phyloP scores from a whole-genome alignment of 2,888 invertebrate species.

The Melanostoma scalare region DNA sequence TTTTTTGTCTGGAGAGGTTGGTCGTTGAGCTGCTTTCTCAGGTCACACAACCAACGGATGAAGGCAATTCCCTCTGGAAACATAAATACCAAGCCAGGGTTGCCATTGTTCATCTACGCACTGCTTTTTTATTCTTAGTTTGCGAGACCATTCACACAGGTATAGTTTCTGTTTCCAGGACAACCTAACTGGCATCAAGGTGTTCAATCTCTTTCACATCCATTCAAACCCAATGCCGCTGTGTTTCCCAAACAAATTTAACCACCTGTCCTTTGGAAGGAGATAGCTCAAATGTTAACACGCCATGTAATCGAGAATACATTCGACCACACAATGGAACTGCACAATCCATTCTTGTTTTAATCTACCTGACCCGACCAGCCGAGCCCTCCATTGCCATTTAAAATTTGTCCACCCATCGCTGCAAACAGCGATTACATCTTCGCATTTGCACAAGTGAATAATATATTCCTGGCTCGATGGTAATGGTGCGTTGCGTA shows the following conservation, averaged over 20 bases:
- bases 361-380: slow-evolving; percentile 31
- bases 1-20: no score
- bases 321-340: slow-evolving; percentile 44
- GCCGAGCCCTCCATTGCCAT: neutral
- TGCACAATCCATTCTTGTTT: slow-evolving; percentile 17
- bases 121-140: no score
- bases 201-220: slow-evolving; percentile 1
- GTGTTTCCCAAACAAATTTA: slow-evolving; percentile 14
- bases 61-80: no score
- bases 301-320: slow-evolving; percentile 50
- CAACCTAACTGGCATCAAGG: neutral
- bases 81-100: no score
- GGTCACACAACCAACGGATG: no score
- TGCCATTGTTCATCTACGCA: no score
- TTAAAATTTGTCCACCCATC: slow-evolving; percentile 37
- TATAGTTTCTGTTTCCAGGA: neutral
- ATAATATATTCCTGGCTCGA: slow-evolving; percentile 25
- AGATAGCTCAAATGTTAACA: slow-evolving; percentile 38
- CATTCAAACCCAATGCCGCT: neutral
- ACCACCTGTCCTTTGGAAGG: slow-evolving; percentile 36
- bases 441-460: slow-evolving; percentile 44
- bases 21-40: no score
- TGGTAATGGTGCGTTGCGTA: neutral
- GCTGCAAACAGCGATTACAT: slow-evolving; percentile 25
- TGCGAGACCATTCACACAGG: no score